Evolutionary conservation across 2,888 invertebrate species (phyloP), one percentile per base, ranked within the genome.

Genomic region (Caenorhabditis plicata): DNA sequence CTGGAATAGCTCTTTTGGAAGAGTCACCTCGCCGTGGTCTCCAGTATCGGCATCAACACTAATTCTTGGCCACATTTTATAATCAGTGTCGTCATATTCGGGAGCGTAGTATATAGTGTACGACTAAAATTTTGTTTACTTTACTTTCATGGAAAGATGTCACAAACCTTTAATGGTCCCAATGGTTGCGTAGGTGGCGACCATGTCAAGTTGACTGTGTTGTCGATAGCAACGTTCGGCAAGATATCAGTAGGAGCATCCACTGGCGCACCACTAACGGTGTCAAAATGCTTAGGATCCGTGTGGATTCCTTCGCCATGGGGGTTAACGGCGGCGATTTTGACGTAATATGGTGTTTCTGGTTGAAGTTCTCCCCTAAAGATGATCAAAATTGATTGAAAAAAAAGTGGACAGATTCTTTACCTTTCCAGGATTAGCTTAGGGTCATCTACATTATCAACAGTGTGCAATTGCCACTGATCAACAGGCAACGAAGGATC

Each of bases 281-380:
- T 80, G 22, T 69, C 58, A 61, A 79, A 79, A 5, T 58, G 60
- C 4, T 53, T 66, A 3, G 74, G 67, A 45, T 78, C 79, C 7
- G 73, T 71, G 11, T 57, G 64, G 27, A 74, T 64, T 32, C 79
- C 79, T 39, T 78, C 74, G 11, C 79, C 79, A 44, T 69, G 61
- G 7, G 48, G 55, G 52, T 79, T 79, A 11, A 68, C 66, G 7
- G 79, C 77, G n/a, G 72, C 62, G 15, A 80, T 68, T 23, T 69
- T 70, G 9, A 78, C 71, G 43, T 73, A 78, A 55, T 79, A 79
- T n/a, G 75, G 75, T 8, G 77, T 77, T 13, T 78, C 77, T 1
- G 79, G 78, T 57, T 80, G 76, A 32, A 79, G 65, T 31, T 77
- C 71, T 22, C 79, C 79, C 19, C 79, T 57, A n/a, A n/a, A n/a